Conservation (phyloP, 2,113 vertebrate genomes). For the Phalacrocorax aristotelis region DNA sequence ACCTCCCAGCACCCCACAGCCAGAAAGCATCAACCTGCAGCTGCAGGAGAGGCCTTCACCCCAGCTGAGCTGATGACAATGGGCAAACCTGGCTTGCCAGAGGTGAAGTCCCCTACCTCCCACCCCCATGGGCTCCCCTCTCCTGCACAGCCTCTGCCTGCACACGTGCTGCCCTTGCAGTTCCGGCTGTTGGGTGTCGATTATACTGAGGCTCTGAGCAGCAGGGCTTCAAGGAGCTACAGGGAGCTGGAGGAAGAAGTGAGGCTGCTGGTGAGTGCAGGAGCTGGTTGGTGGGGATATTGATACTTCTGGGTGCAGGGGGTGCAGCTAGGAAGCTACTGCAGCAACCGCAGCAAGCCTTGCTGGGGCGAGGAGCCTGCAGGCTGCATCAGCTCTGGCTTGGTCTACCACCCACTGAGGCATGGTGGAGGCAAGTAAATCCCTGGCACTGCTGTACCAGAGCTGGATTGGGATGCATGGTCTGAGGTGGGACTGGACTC, state of each 20-base stretch:
- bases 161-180: neutral
- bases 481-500: neutral
- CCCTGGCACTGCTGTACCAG: neutral
- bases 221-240: neutral
- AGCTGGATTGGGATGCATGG: neutral
- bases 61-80: rapidly evolving
- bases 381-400: neutral
- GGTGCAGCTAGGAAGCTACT: neutral
- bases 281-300: rapidly evolving
- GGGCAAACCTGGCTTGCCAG: neutral
- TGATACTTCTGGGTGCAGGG: neutral
- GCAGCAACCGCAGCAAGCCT: neutral
- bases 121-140: neutral
- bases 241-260: neutral
- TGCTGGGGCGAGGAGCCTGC: neutral
- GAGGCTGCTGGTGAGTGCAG: neutral
- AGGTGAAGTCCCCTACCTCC: neutral
- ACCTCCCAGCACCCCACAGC: neutral
- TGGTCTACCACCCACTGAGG: neutral
- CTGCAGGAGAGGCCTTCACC: neutral
- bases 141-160: neutral
- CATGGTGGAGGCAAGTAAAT: rapidly evolving
- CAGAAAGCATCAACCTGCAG: neutral
- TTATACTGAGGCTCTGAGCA: neutral
- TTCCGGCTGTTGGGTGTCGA: neutral